A percentile compares a stretch with the other conserved stretches of the same genome.
Conservation (phyloP, 2,888 invertebrate genomes). For the Maniola hyperantus region DNA sequence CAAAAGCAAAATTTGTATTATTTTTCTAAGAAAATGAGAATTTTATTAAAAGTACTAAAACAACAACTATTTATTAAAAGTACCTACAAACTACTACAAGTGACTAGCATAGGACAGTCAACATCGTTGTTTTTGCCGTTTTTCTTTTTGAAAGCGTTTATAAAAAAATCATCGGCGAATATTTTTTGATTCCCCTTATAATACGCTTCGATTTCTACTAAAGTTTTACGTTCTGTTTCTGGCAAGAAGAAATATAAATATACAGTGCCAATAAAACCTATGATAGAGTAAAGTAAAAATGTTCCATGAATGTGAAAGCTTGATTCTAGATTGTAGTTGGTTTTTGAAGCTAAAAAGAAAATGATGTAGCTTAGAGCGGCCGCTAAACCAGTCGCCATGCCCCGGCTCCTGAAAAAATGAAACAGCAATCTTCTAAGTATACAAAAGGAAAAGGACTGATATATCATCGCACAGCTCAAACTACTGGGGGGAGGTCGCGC, state of each 20-base stretch:
- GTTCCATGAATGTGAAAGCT: constrained; percentile 74
- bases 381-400: constrained; percentile 76
- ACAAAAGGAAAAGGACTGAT: too few relatives aligned
- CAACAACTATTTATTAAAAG: not conserved
- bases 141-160: constrained; percentile 68
- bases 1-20: not conserved
- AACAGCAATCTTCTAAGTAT: too few relatives aligned
- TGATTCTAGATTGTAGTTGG: constrained; percentile 78
- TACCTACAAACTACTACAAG: not conserved
- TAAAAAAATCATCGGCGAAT: constrained; percentile 72
- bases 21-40: not conserved
- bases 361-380: constrained; percentile 77
- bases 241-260: constrained; percentile 79
- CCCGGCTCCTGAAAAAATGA: constrained; percentile 71
- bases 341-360: constrained; percentile 77
- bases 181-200: constrained; percentile 68
- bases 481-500: too few relatives aligned
- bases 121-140: constrained; percentile 49
- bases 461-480: too few relatives aligned
- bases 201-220: constrained; percentile 78
- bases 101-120: constrained; percentile 68
- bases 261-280: constrained; percentile 72
- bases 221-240: constrained; percentile 79
- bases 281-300: constrained; percentile 71
- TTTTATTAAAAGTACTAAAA: not conserved